Conservation (phyloP, 2,797 vertebrate species). For the Peromyscus nudipes region DNA sequence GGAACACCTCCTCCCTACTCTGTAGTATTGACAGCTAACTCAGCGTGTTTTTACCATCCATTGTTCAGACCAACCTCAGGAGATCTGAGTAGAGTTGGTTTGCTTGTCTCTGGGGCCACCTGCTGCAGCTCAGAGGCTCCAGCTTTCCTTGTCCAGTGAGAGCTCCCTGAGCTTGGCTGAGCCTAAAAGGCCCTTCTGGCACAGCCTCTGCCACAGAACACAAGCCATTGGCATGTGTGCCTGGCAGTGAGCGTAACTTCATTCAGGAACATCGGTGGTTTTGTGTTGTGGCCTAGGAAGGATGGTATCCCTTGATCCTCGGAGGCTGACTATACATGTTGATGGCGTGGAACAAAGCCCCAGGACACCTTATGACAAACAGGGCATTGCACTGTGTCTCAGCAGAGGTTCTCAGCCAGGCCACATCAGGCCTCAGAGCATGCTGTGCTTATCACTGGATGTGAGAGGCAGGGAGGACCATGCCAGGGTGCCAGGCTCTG, state of each 20-base stretch:
- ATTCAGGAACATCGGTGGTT: background rate
- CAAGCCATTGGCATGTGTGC: accelerated
- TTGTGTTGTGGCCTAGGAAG: background rate
- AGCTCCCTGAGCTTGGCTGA: background rate
- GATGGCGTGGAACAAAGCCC: background rate
- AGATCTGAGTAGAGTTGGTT: background rate
- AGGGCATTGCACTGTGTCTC: background rate
- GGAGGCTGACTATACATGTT: accelerated
- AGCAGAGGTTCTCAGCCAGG: accelerated
- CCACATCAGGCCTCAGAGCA: background rate
- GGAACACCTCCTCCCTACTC: background rate
- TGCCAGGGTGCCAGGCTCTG: background rate
- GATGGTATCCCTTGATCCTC: background rate
- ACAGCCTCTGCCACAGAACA: background rate
- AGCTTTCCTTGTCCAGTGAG: background rate
- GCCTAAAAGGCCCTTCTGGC: background rate
- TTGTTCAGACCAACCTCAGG: background rate
- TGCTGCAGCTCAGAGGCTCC: background rate
- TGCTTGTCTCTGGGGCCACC: background rate
- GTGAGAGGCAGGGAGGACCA: background rate
- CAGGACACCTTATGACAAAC: background rate
- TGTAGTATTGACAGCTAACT: background rate
- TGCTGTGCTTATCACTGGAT: background rate
- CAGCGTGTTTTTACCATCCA: background rate
- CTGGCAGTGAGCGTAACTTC: background rate